A percentile compares a stretch with the other conserved stretches of the same genome.
phyloP scores from a whole-genome alignment of 2,888 invertebrate genomes.

The Allygus modestus region DNA sequence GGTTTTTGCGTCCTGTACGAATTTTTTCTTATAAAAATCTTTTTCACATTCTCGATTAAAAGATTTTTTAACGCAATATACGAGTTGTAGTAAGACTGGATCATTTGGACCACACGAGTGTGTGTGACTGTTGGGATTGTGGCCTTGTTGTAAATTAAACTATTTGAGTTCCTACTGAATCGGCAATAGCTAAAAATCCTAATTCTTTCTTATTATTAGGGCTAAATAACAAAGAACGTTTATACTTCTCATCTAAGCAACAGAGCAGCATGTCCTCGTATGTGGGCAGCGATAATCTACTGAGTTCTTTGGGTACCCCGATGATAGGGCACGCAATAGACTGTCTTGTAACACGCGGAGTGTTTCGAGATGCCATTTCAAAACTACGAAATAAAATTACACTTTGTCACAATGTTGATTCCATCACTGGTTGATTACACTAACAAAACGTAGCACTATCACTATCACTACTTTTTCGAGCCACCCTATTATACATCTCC shows the following conservation, averaged over 20 bases:
- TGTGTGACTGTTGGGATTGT: slow-evolving; percentile 14
- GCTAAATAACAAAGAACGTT: slow-evolving; percentile 39
- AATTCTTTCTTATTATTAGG: slow-evolving; percentile 37
- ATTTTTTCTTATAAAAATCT: slow-evolving; percentile 5
- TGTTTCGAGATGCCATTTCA: too few species aligned
- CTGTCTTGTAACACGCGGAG: too few species aligned
- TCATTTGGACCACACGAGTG: slow-evolving; percentile 21
- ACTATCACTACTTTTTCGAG: too few species aligned
- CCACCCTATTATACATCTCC: too few species aligned
- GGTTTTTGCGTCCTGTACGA: neutral
- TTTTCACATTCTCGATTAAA: neutral
- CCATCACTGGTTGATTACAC: too few species aligned
- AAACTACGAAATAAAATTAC: too few species aligned
- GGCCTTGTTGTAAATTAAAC: neutral
- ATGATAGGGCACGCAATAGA: too few species aligned
- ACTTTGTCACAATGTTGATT: too few species aligned
- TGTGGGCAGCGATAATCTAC: too few species aligned
- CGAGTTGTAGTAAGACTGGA: neutral
- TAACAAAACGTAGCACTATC: too few species aligned
- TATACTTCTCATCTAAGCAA: slow-evolving; percentile 40
- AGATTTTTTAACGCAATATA: neutral
- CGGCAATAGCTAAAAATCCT: slow-evolving; percentile 14
- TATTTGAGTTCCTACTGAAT: too few species aligned
- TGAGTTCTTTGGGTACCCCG: too few species aligned
- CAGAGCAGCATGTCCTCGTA: slow-evolving; percentile 5